Conservation (phyloP, 1,140 invertebrate genomes). For the Luehdorfia chinensis region DNA sequence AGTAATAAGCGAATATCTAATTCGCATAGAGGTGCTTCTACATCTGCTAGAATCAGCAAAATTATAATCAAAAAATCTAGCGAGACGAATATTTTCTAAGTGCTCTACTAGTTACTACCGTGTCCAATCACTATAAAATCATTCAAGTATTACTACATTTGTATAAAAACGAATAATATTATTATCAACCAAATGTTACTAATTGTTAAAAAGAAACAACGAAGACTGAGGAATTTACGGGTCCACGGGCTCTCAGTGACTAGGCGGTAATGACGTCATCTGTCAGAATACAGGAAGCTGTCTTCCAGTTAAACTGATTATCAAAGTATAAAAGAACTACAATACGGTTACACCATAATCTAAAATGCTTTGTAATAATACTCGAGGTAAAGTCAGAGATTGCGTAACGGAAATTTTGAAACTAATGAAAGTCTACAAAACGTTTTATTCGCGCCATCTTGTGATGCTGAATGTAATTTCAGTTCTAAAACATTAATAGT, state of each 20-base stretch:
- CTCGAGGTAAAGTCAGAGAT: conserved; percentile 51
- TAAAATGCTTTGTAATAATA: conserved; percentile 70
- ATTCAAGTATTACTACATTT: conserved; percentile 57
- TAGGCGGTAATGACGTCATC: conserved; percentile 70
- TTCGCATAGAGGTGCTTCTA: conserved; percentile 35
- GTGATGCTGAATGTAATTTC: conserved; percentile 48
- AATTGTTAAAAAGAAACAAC: conserved; percentile 64
- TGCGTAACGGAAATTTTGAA: conserved; percentile 38
- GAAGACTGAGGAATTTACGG: conserved; percentile 56
- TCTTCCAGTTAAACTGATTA: conserved; percentile 41
- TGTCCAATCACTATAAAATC: conserved; percentile 58
- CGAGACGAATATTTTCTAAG: conserved; percentile 68
- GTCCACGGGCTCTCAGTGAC: conserved; percentile 72
- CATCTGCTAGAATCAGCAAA: conserved; percentile 57
- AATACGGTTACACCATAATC: conserved; percentile 45
- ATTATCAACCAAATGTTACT: conserved; percentile 71
- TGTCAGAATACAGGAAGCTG: conserved; percentile 40
- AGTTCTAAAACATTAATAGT: conserved; percentile 32
- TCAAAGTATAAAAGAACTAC: conserved; percentile 37
- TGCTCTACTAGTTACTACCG: conserved; percentile 73
- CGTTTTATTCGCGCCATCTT: conserved; percentile 51
- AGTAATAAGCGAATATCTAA: conserved; percentile 40
- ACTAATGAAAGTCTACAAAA: conserved; percentile 61
- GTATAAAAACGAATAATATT: conserved; percentile 69
- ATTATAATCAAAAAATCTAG: conserved; percentile 61